Conservation (phyloP, 2,797 vertebrate genomes). For the Hydrophis major region DNA sequence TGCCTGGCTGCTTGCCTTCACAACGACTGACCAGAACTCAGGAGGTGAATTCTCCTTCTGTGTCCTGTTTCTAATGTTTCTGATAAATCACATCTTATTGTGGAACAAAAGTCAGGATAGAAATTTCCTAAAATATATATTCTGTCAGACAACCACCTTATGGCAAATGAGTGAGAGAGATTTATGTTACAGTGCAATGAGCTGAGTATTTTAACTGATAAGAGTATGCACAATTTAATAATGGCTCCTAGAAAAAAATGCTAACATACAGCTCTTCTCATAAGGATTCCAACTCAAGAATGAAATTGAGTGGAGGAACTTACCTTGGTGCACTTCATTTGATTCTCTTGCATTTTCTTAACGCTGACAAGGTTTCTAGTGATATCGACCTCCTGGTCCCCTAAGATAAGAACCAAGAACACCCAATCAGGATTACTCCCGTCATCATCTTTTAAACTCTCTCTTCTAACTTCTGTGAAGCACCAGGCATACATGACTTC, state of each 20-base stretch:
- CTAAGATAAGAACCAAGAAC: constrained; percentile 36
- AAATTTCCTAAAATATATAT: neutral
- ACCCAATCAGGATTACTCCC: neutral
- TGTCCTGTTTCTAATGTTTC: neutral
- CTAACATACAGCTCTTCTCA: neutral
- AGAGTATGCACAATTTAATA: neutral
- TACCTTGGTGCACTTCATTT: constrained; percentile 61
- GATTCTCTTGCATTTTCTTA: constrained; percentile 60
- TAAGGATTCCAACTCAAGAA: neutral
- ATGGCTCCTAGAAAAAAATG: neutral
- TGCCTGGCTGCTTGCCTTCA: neutral
- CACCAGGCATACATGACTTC: too few relatives aligned
- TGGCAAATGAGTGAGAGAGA: neutral
- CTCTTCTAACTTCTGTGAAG: neutral
- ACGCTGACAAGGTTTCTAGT: constrained; percentile 53
- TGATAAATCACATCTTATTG: neutral
- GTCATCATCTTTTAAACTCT: neutral
- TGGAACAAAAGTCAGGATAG: neutral
- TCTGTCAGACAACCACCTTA: too few relatives aligned
- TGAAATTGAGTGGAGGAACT: neutral
- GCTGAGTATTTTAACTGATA: neutral
- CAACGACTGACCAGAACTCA: neutral
- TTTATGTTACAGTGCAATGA: neutral
- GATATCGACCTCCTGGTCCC: constrained; percentile 58
- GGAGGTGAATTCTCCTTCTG: neutral